phyloP scores from a whole-genome alignment of 2,113 vertebrate genomes.

The Ciconia boyciana region DNA sequence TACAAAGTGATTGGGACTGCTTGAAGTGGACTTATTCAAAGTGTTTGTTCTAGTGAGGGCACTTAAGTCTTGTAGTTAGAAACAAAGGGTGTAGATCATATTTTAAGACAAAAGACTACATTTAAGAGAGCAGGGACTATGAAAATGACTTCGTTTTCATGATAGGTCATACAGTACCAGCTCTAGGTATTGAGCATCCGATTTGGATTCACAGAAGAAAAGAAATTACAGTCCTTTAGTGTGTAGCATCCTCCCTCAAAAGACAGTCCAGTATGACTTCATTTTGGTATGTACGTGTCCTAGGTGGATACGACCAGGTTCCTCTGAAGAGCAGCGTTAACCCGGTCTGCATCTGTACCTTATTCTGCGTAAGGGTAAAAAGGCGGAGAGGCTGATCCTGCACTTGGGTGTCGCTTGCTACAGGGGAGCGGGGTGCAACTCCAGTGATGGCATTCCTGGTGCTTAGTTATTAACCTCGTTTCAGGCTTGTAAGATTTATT shows the following conservation, averaged over 20 bases:
- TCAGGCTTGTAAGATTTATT: not conserved
- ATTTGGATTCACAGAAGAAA: not conserved
- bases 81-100: not conserved
- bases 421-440: rapidly evolving
- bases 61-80: not conserved
- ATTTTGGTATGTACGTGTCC: not conserved
- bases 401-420: rapidly evolving
- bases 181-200: not conserved
- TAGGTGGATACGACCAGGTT: too few relatives aligned
- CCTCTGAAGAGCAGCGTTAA: not conserved
- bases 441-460: not conserved
- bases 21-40: not conserved
- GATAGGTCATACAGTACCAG: not conserved
- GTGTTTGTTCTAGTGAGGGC: not conserved
- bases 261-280: not conserved
- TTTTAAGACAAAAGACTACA: not conserved
- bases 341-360: not conserved
- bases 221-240: not conserved
- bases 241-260: not conserved
- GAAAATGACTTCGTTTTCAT: not conserved
- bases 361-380: not conserved
- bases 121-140: not conserved
- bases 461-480: not conserved
- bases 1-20: not conserved
- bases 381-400: not conserved